phyloP scores from a whole-genome alignment of 2,113 vertebrate species.

The Cinclus mexicanus region DNA sequence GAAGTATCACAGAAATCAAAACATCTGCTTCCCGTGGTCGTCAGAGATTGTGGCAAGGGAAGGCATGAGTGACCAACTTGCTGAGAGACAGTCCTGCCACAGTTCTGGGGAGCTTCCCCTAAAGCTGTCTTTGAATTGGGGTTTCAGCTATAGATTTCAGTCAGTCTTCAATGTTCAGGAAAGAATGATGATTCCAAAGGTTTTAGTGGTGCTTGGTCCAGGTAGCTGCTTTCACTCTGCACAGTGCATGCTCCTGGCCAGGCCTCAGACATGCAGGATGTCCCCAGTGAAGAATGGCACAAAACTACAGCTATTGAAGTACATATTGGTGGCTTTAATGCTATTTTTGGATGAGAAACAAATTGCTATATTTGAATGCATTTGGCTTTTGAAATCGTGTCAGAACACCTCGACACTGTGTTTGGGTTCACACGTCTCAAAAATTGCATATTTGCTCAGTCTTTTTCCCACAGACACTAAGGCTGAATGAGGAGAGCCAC shows the following conservation, averaged over 20 bases:
- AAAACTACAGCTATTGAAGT: neutral
- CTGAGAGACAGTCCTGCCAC: neutral
- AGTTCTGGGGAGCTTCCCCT: neutral
- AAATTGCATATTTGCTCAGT: neutral
- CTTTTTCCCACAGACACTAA: neutral
- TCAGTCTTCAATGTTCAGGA: neutral
- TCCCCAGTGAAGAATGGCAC: neutral
- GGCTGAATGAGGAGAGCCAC: neutral
- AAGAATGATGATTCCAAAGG: neutral
- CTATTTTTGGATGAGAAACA: neutral
- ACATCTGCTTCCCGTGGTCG: neutral
- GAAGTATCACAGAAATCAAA: neutral
- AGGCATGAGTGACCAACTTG: rapidly evolving
- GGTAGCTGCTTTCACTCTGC: neutral
- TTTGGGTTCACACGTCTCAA: neutral
- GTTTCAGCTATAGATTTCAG: neutral
- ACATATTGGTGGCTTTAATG: neutral
- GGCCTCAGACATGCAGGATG: rapidly evolving
- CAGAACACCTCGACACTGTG: neutral
- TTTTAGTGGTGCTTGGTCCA: neutral
- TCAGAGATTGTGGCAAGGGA: neutral
- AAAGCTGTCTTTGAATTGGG: neutral
- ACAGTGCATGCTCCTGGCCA: neutral
- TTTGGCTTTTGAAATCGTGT: neutral
- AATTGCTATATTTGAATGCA: neutral